Conservation (phyloP, 2,888 invertebrate species). For the Hypomecis punctinalis region DNA sequence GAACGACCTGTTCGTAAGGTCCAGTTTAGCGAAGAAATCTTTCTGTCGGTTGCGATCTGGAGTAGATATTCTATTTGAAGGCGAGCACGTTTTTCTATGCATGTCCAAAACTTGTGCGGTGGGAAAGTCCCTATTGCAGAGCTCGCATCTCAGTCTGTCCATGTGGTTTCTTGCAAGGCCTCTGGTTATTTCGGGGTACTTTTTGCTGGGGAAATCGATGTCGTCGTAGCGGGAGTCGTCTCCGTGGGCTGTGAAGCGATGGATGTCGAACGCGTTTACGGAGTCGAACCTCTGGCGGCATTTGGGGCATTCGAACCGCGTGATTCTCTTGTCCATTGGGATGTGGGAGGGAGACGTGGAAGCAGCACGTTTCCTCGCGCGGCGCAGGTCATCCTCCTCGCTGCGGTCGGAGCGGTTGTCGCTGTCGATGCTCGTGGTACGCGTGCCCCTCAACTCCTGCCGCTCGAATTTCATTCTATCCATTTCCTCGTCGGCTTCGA, state of each 20-base stretch:
- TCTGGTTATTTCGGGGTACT: constrained; percentile 91
- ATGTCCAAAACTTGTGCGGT: constrained; percentile 88
- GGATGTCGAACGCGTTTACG: constrained; percentile 88
- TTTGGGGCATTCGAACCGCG: constrained; percentile 87
- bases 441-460: constrained; percentile 64
- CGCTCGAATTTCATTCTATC: constrained; percentile 67
- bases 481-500: constrained; percentile 69
- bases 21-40: constrained; percentile 92
- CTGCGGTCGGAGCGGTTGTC: constrained; percentile 85
- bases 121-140: constrained; percentile 89
- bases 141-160: constrained; percentile 88
- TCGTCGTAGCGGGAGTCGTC: constrained; percentile 88
- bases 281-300: constrained; percentile 91
- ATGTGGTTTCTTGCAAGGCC: constrained; percentile 85
- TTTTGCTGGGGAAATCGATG: constrained; percentile 91
- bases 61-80: constrained; percentile 68
- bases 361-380: constrained; percentile 73
- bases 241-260: constrained; percentile 87
- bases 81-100: constrained; percentile 83
- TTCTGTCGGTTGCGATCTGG: constrained; percentile 88
- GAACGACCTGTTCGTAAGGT: constrained; percentile 89
- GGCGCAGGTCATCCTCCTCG: constrained; percentile 72
- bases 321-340: constrained; percentile 72
- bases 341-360: constrained; percentile 70
- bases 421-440: constrained; percentile 81